Evolutionary conservation across 2,797 vertebrate genomes (phyloP).

Genomic region (Heterohyrax brucei): DNA sequence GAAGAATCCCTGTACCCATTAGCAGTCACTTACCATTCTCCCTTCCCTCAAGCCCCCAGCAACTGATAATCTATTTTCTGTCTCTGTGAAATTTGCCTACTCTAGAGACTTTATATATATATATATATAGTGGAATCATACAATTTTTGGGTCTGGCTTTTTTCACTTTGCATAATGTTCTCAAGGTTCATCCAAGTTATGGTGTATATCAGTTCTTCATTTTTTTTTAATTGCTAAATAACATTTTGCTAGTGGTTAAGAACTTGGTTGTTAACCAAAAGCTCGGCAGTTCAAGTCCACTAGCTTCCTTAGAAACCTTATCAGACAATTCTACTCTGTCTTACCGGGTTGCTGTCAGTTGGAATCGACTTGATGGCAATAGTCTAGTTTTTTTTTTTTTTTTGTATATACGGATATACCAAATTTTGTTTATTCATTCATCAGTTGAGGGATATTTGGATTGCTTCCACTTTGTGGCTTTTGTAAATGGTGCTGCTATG

Average conservation of each 20-base stretch:
- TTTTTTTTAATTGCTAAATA: neutral
- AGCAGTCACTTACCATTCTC: neutral
- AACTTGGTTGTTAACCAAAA: no score
- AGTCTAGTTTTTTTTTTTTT: no score
- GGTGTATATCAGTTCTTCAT: neutral
- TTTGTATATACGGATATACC: neutral
- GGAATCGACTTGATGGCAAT: no score
- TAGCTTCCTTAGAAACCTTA: no score
- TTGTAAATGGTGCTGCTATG: neutral
- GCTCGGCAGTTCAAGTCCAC: no score
- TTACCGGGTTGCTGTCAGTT: no score
- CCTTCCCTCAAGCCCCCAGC: neutral
- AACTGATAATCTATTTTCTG: neutral
- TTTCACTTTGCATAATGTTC: neutral
- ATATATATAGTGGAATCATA: neutral
- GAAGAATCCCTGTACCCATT: neutral
- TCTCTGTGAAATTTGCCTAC: neutral
- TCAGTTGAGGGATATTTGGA: neutral
- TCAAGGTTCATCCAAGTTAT: neutral
- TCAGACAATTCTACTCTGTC: no score
- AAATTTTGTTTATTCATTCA: neutral
- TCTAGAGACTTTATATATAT: neutral
- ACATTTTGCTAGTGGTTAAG: neutral
- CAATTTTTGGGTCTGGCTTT: neutral
- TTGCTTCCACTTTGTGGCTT: neutral